These are phyloP conservation scores for Platysteira castanea DNA, from an alignment of 2,113 vertebrate genomes.

Conservation along the genomic window DNA sequence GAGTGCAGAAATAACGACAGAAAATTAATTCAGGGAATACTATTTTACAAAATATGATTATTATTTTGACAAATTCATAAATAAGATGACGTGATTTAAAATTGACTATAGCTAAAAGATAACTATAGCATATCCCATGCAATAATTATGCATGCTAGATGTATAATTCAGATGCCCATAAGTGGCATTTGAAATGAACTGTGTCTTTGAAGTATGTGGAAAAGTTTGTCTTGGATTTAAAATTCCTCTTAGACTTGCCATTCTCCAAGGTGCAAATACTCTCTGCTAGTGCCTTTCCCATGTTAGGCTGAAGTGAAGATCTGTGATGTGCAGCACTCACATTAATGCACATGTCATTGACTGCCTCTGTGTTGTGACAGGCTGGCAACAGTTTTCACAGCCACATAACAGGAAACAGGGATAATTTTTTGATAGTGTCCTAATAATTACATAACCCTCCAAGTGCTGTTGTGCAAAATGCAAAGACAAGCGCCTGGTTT, in stretches of 20 bases:
- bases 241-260: conserved; percentile 4
- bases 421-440: conserved; percentile 50
- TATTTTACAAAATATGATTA: conserved; percentile 21
- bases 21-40: neutral
- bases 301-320: neutral
- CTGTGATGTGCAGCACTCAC: neutral
- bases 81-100: conserved; percentile 16
- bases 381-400: neutral
- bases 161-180: neutral
- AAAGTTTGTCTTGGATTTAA: conserved; percentile 36
- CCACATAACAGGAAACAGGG: conserved; percentile 7
- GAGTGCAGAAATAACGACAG: neutral
- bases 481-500: conserved; percentile 26
- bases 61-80: neutral
- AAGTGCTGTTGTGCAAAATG: conserved; percentile 50
- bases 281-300: conserved; percentile 17
- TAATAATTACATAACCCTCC: conserved; percentile 55
- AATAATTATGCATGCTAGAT: conserved; percentile 18
- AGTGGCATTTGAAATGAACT: conserved; percentile 47
- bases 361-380: neutral
- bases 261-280: neutral
- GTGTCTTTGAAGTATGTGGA: conserved; percentile 27
- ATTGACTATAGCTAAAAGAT: conserved; percentile 20
- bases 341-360: conserved; percentile 6
- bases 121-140: neutral